These are phyloP conservation scores for Falco biarmicus DNA, from an alignment of 2,797 vertebrate genomes.

Conservation along the genomic window DNA sequence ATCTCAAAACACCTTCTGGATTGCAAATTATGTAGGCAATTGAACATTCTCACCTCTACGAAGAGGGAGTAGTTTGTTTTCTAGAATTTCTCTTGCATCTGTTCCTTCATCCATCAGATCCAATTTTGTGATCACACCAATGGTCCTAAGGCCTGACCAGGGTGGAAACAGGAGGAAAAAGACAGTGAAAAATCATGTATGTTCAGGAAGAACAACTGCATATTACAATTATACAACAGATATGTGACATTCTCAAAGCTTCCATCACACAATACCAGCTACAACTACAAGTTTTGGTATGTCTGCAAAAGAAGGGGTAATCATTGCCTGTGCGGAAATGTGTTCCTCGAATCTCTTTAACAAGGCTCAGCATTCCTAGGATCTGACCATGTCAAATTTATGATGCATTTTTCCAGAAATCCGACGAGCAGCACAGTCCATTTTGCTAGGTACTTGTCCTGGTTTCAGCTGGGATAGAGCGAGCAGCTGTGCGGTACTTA, in stretches of 20 bases:
- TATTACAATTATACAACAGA: neutral
- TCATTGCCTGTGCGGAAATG: neutral
- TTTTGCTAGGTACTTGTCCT: neutral
- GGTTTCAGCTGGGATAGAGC: too few relatives aligned
- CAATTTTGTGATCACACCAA: constrained; percentile 93
- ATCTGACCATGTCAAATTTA: neutral
- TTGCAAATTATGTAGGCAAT: neutral
- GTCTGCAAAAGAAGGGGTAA: neutral
- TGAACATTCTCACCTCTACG: constrained; percentile 81
- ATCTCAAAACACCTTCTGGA: neutral
- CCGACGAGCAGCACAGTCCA: neutral
- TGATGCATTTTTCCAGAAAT: neutral
- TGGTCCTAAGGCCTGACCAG: constrained; percentile 87
- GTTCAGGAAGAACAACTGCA: neutral
- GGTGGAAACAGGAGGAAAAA: neutral
- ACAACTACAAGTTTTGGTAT: neutral
- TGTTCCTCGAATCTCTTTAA: neutral
- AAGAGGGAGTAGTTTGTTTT: constrained; percentile 92
- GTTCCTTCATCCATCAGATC: constrained; percentile 96
- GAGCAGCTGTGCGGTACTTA: too few relatives aligned
- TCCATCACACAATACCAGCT: neutral
- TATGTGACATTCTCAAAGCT: neutral
- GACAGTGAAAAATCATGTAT: neutral
- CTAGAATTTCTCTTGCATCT: constrained; percentile 87
- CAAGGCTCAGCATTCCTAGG: neutral